Evolutionary conservation across 1,140 invertebrate species (phyloP).

Genomic region (Octopus sinensis): DNA sequence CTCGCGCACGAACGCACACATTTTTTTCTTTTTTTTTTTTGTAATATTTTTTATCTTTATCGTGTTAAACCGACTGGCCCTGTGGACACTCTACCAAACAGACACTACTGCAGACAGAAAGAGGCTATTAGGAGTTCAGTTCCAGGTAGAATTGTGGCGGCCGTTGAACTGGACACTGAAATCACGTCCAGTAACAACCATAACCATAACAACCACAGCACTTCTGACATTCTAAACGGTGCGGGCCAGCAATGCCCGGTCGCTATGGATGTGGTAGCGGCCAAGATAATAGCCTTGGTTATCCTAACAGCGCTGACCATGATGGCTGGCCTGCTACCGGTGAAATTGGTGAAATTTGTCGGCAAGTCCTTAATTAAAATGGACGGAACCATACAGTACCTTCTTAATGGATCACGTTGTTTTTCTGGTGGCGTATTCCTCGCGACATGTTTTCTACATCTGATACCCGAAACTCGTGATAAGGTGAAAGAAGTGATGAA

Average conservation of each 20-base stretch:
- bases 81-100: background rate
- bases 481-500: constrained; percentile 49
- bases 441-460: constrained; percentile 62
- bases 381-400: constrained; percentile 39
- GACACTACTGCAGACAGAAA: no score
- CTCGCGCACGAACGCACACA: no score
- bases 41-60: background rate
- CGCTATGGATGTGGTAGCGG: constrained; percentile 50
- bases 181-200: background rate
- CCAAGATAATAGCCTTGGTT: constrained; percentile 48
- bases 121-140: background rate
- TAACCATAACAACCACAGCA: background rate
- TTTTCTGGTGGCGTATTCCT: constrained; percentile 65
- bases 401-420: constrained; percentile 51
- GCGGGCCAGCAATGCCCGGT: constrained; percentile 23
- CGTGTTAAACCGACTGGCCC: background rate
- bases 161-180: constrained; percentile 14
- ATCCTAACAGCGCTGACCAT: constrained; percentile 43
- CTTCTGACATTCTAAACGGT: background rate
- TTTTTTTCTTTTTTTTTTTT: background rate
- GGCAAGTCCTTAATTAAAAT: constrained; percentile 35
- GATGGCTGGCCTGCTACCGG: constrained; percentile 41
- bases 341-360: constrained; percentile 38
- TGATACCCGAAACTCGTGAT: constrained; percentile 62
- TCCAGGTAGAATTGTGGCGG: background rate